Percentiles rank a stretch among this genome's conserved stretches.
phyloP scores from a whole-genome alignment of 2,797 vertebrate genomes.

The Crenichthys baileyi region DNA sequence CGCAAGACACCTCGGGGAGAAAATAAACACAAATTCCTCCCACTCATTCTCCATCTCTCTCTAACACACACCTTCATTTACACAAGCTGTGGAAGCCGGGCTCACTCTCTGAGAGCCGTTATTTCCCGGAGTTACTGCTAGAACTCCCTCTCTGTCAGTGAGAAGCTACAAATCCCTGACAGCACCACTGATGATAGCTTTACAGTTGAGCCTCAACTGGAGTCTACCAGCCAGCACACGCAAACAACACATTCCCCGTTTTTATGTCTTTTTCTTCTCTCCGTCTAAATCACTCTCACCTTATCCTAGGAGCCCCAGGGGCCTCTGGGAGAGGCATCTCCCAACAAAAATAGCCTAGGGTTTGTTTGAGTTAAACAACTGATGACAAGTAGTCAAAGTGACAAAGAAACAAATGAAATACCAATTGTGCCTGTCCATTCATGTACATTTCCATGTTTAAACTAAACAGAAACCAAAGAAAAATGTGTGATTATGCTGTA shows the following conservation, averaged over 20 bases:
- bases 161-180: conserved; percentile 86
- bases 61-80: conserved; percentile 51
- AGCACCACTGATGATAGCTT: conserved; percentile 84
- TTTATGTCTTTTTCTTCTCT: conserved; percentile 29
- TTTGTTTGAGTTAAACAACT: conserved; percentile 74
- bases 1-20: conserved; percentile 54
- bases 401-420: conserved; percentile 57
- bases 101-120: conserved; percentile 73
- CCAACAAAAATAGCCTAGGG: conserved; percentile 66
- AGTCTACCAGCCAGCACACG: conserved; percentile 74
- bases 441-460: conserved; percentile 44
- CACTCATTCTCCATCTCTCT: conserved; percentile 48
- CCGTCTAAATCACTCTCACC: conserved; percentile 31
- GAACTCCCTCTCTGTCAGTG: conserved; percentile 68
- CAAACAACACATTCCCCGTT: conserved; percentile 62
- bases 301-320: conserved; percentile 67
- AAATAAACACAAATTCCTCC: conserved; percentile 65
- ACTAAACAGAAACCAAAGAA: conserved; percentile 37
- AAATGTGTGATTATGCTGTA: conserved; percentile 24
- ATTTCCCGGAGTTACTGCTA: conserved; percentile 80
- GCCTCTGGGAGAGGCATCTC: conserved; percentile 65
- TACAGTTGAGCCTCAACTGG: conserved; percentile 80
- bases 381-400: conserved; percentile 64
- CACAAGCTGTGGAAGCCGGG: conserved; percentile 47
- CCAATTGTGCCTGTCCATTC: conserved; percentile 54